Percentiles rank a stretch among this genome's conserved stretches.
Evolutionary conservation across 1,140 invertebrate genomes (phyloP).

Genomic region (honey bee (Apis mellifera)): DNA sequence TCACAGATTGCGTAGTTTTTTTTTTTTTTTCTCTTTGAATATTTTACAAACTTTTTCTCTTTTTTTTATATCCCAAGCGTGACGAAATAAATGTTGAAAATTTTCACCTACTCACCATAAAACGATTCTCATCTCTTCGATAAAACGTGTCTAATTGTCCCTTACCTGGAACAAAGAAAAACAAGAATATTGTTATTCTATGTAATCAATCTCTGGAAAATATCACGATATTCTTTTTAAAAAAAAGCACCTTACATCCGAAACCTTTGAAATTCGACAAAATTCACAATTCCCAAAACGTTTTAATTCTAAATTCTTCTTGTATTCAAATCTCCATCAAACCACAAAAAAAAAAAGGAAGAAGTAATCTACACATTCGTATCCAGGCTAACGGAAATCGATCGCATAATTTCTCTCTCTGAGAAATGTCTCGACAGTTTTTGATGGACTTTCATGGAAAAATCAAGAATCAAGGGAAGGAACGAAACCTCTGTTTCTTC

Average conservation of each 20-base stretch:
- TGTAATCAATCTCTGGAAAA: too few relatives aligned
- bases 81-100: background rate
- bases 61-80: background rate
- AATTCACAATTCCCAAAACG: too few relatives aligned
- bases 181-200: background rate
- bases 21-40: background rate
- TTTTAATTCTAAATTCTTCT: too few relatives aligned
- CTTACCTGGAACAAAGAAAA: constrained; percentile 49
- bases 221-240: too few relatives aligned
- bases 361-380: background rate
- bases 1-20: background rate
- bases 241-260: too few relatives aligned
- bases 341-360: background rate
- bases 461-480: constrained; percentile 2
- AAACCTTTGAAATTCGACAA: too few relatives aligned
- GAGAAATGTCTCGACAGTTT: background rate
- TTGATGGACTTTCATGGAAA: constrained; percentile 34
- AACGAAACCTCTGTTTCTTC: constrained; percentile 16
- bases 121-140: background rate
- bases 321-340: too few relatives aligned
- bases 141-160: too few relatives aligned
- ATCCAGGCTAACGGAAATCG: background rate
- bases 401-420: constrained; percentile 23
- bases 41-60: background rate
- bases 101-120: background rate